Conservation (phyloP, 2,797 vertebrate species). For the Botia almorhae region DNA sequence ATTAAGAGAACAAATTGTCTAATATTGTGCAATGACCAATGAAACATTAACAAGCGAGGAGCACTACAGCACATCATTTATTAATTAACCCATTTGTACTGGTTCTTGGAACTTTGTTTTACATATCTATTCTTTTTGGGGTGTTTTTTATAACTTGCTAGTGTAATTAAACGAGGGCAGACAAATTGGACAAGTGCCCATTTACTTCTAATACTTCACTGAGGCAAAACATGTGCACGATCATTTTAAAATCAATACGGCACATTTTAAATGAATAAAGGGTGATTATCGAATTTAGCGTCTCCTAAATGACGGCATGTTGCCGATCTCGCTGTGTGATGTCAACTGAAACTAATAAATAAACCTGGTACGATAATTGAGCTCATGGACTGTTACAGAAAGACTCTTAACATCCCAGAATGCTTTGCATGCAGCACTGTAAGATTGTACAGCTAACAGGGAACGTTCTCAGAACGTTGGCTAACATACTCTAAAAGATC, state of each 20-base stretch:
- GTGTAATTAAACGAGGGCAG: too few relatives aligned
- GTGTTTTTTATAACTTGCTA: too few relatives aligned
- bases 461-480: too few relatives aligned
- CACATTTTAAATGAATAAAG: neutral
- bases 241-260: neutral
- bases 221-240: neutral
- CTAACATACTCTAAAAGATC: too few relatives aligned
- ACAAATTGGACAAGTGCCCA: too few relatives aligned
- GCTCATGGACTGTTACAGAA: neutral
- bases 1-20: neutral
- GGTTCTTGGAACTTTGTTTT: neutral
- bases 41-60: neutral
- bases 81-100: neutral
- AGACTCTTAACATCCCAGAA: conserved; percentile 4
- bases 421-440: too few relatives aligned
- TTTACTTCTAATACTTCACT: neutral
- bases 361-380: conserved; percentile 13
- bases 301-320: conserved; percentile 31
- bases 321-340: conserved; percentile 53
- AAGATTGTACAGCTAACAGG: too few relatives aligned
- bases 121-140: too few relatives aligned
- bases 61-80: neutral
- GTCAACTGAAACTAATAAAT: conserved; percentile 63
- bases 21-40: neutral
- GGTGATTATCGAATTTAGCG: neutral